phyloP scores from a whole-genome alignment of 2,113 vertebrate species.

The Arizona elegans region DNA sequence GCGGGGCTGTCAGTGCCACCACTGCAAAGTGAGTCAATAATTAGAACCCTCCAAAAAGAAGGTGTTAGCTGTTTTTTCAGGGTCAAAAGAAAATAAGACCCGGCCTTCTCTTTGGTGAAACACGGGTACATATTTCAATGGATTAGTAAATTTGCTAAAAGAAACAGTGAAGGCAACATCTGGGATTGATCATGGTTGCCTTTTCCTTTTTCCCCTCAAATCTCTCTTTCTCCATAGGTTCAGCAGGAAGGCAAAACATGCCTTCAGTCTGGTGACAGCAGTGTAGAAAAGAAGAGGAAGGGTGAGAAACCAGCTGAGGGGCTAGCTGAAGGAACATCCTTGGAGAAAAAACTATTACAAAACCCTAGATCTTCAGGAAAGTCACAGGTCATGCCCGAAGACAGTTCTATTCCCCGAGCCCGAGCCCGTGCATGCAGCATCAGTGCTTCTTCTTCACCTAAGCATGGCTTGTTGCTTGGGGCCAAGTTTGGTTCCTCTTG shows the following conservation, averaged over 20 bases:
- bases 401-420: constrained; percentile 10
- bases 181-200: neutral
- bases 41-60: no score
- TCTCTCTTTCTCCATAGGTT: constrained; percentile 60
- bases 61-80: no score
- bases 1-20: no score
- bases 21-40: no score
- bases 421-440: constrained; percentile 48
- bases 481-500: constrained; percentile 51
- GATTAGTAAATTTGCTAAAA: neutral
- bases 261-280: constrained; percentile 28
- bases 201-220: neutral
- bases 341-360: constrained; percentile 80
- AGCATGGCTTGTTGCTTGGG: constrained; percentile 15
- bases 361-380: constrained; percentile 57
- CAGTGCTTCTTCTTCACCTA: constrained; percentile 19
- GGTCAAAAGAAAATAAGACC: no score
- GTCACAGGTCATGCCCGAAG: neutral
- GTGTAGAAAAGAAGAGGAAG: neutral
- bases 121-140: neutral
- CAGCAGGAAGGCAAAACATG: constrained; percentile 71
- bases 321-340: constrained; percentile 76
- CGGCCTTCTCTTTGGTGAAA: no score
- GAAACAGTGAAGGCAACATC: neutral
- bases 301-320: constrained; percentile 54